Conservation (phyloP, 2,888 invertebrate genomes). For the Megastigmus dorsalis region DNA sequence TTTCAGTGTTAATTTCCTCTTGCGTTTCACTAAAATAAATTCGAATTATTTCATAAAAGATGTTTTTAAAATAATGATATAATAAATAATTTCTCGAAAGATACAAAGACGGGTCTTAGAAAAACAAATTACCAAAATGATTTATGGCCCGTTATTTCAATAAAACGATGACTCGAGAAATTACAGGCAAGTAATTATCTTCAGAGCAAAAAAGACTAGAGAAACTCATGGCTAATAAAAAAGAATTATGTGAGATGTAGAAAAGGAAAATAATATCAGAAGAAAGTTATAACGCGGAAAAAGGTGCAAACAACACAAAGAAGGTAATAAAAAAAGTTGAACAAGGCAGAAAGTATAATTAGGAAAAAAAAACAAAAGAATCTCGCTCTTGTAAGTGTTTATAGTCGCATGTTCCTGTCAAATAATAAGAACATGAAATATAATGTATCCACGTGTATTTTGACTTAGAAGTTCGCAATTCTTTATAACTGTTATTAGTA, state of each 20-base stretch:
- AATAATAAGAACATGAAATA: background rate
- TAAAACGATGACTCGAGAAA: conserved; percentile 38
- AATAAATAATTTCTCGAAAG: conserved; percentile 8
- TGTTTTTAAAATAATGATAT: too few relatives aligned
- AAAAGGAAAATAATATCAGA: conserved; percentile 6
- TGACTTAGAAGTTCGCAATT: too few relatives aligned
- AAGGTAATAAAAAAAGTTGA: background rate
- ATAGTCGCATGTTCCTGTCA: background rate
- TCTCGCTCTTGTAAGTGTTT: background rate
- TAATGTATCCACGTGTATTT: too few relatives aligned
- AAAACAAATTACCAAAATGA: conserved; percentile 31
- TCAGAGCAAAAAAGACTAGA: background rate
- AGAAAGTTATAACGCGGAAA: background rate
- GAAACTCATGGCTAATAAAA: conserved; percentile 26
- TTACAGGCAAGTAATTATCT: conserved; percentile 31
- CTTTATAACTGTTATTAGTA: too few relatives aligned
- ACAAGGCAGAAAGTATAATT: background rate
- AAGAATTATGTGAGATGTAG: conserved; percentile 29
- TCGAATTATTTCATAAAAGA: too few relatives aligned
- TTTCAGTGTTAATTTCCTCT: too few relatives aligned
- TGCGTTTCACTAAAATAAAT: too few relatives aligned
- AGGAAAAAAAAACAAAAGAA: too few relatives aligned
- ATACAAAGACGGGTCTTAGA: background rate
- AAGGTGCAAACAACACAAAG: background rate
- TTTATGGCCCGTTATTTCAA: conserved; percentile 33